These are phyloP conservation scores for Rhaphigaster nebulosa DNA, from an alignment of 2,888 invertebrate genomes.

Conservation along the genomic window DNA sequence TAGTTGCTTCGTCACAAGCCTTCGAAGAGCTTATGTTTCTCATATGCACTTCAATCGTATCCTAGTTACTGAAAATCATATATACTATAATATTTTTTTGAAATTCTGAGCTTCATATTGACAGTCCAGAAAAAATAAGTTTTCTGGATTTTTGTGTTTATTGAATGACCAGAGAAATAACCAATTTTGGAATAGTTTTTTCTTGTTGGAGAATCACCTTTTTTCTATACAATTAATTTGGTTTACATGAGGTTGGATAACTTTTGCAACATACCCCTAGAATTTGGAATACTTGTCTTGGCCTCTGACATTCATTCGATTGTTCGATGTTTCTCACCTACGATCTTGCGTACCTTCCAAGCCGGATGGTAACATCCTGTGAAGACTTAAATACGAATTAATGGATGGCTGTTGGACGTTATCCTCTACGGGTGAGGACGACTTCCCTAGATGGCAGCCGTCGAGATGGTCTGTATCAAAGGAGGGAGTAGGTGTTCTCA, in stretches of 20 bases:
- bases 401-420: neutral
- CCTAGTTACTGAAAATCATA: neutral
- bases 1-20: neutral
- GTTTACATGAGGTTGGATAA: neutral
- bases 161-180: too few species aligned
- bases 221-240: too few species aligned
- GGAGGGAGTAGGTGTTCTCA: constrained; percentile 35
- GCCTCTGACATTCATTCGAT: neutral
- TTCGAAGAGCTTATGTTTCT: neutral
- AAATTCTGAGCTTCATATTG: too few species aligned
- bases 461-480: neutral
- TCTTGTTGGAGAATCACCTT: too few species aligned
- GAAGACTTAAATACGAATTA: neutral
- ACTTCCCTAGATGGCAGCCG: constrained; percentile 21
- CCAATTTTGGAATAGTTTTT: too few species aligned
- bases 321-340: neutral
- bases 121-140: too few species aligned
- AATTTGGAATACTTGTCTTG: neutral
- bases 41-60: neutral
- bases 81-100: too few species aligned
- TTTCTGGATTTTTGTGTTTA: too few species aligned
- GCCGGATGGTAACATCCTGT: neutral
- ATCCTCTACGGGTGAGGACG: constrained; percentile 32
- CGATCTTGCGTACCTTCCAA: neutral
- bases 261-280: neutral